Evolutionary conservation across 2,888 invertebrate genomes (phyloP).

Genomic region (Caenorhabditis uteleia): DNA sequence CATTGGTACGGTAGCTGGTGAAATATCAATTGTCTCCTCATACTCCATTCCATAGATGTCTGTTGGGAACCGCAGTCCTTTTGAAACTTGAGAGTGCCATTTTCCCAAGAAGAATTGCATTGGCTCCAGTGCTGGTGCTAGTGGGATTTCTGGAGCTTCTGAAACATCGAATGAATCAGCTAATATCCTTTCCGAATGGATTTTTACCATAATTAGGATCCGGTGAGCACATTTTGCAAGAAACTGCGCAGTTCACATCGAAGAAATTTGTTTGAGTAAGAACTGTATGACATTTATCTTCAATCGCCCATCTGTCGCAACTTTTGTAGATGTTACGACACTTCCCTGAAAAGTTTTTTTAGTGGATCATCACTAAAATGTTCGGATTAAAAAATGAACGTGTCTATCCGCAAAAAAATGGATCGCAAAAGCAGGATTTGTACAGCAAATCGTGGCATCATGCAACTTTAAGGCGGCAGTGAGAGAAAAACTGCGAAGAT

Average conservation of each 20-base stretch:
- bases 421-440: too few relatives aligned
- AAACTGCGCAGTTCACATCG: conserved; percentile 68
- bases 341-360: conserved; percentile 55
- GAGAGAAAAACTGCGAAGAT: too few relatives aligned
- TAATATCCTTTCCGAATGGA: background rate
- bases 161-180: conserved; percentile 3
- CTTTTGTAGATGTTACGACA: conserved; percentile 69
- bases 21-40: conserved; percentile 65
- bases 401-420: too few relatives aligned
- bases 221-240: conserved; percentile 67
- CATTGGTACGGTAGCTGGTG: conserved; percentile 69
- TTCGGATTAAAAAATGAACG: too few relatives aligned
- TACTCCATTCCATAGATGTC: conserved; percentile 64
- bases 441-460: too few relatives aligned
- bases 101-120: conserved; percentile 68
- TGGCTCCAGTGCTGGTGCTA: conserved; percentile 69
- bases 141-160: conserved; percentile 63
- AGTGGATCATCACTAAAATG: background rate
- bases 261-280: conserved; percentile 68
- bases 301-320: conserved; percentile 69
- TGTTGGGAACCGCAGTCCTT: conserved; percentile 65
- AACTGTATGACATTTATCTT: conserved; percentile 67
- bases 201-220: conserved; percentile 61
- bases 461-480: too few relatives aligned
- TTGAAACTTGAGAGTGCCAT: conserved; percentile 67